phyloP scores from a whole-genome alignment of 1,140 invertebrate species.

The Dendrolimus punctatus region DNA sequence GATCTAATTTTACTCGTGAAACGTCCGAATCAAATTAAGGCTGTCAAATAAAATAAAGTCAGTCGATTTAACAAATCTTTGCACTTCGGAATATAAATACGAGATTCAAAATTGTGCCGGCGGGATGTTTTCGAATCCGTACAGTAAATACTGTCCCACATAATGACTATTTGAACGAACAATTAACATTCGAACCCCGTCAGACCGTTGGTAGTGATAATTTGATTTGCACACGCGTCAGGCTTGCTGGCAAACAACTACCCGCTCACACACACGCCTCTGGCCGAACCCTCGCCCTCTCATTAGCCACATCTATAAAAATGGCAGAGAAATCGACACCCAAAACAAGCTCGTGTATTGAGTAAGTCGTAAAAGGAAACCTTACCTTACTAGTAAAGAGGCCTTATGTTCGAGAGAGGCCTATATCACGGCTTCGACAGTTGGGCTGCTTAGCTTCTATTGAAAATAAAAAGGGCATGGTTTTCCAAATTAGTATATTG shows the following conservation, averaged over 20 bases:
- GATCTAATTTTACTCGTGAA: conserved; percentile 36
- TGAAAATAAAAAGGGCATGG: too few species aligned
- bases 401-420: too few species aligned
- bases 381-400: too few species aligned
- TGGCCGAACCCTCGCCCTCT: conserved; percentile 5
- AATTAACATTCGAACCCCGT: conserved; percentile 39
- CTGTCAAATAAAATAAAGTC: conserved; percentile 28
- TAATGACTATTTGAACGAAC: conserved; percentile 51
- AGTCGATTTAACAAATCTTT: conserved; percentile 36
- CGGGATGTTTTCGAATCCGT: conserved; percentile 41
- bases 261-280: conserved; percentile 8
- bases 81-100: conserved; percentile 23
- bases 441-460: too few species aligned
- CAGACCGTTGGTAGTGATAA: conserved; percentile 30
- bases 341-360: too few species aligned
- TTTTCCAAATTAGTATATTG: too few species aligned
- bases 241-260: conserved; percentile 14
- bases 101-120: conserved; percentile 35
- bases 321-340: too few species aligned
- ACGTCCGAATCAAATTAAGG: conserved; percentile 32
- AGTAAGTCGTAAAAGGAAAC: too few species aligned
- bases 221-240: conserved; percentile 34
- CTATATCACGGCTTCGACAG: too few species aligned
- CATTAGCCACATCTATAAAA: conserved; percentile 8
- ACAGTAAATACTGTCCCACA: conserved; percentile 45